Conservation (phyloP, 92 coral and sea anemone species). For the Hydrozoanthus gracilis region DNA sequence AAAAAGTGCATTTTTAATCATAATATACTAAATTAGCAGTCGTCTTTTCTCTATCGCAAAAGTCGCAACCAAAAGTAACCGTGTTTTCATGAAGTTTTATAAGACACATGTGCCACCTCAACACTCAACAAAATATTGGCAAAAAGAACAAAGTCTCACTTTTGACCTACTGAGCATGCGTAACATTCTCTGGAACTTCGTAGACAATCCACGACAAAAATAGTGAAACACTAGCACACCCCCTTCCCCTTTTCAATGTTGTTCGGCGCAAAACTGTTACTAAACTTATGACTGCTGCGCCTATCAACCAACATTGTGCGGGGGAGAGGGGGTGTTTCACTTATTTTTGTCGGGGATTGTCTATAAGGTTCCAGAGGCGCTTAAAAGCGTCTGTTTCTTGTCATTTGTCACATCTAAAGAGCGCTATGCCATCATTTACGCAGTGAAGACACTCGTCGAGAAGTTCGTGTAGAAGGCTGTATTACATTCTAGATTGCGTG, state of each 20-base stretch:
- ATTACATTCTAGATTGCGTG: slow-evolving; percentile 6
- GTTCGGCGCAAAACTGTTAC: too few species aligned
- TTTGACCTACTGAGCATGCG: slow-evolving; percentile 17
- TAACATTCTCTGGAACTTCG: background rate
- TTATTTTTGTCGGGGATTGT: too few species aligned
- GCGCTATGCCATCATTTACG: slow-evolving; percentile 17
- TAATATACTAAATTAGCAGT: slow-evolving; percentile 25
- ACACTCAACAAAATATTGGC: slow-evolving; percentile 16
- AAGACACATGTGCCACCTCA: slow-evolving; percentile 25
- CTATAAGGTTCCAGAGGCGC: too few species aligned
- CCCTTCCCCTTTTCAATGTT: too few species aligned
- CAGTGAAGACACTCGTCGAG: background rate
- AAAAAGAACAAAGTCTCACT: slow-evolving; percentile 11
- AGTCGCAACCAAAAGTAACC: slow-evolving; percentile 29
- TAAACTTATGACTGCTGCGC: too few species aligned
- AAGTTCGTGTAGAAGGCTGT: slow-evolving; percentile 1
- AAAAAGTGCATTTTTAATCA: slow-evolving; percentile 10
- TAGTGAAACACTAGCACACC: too few species aligned
- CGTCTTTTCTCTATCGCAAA: slow-evolving; percentile 28
- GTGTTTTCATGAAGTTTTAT: slow-evolving; percentile 25
- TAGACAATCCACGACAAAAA: background rate
- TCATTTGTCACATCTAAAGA: background rate
- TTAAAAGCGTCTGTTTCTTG: background rate
- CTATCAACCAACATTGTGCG: too few species aligned
- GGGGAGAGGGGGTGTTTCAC: too few species aligned